These are phyloP conservation scores for Lampris incognitus DNA, from an alignment of 2,113 vertebrate genomes.

Conservation along the genomic window DNA sequence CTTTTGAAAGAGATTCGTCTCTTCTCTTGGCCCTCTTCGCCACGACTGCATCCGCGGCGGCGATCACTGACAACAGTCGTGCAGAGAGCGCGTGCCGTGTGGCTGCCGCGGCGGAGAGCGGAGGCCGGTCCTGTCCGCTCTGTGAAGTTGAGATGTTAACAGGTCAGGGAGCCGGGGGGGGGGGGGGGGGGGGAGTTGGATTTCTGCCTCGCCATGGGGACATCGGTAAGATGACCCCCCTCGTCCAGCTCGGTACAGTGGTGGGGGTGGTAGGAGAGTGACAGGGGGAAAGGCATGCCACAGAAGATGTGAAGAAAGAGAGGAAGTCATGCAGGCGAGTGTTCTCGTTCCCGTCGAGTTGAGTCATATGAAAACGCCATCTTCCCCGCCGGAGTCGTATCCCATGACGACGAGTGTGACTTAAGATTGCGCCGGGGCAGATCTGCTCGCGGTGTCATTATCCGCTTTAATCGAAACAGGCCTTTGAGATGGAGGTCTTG, in stretches of 20 bases:
- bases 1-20: not conserved
- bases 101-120: constrained; percentile 20
- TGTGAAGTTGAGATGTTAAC: constrained; percentile 66
- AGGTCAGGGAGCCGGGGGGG: constrained; percentile 67
- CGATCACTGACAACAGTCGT: not conserved
- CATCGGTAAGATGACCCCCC: constrained; percentile 76
- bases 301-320: constrained; percentile 38
- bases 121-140: constrained; percentile 63
- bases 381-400: constrained; percentile 33
- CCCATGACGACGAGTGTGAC: constrained; percentile 25
- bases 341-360: constrained; percentile 24
- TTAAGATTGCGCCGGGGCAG: not conserved
- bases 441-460: not conserved
- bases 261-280: constrained; percentile 61
- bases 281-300: constrained; percentile 64
- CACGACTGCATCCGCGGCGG: constrained; percentile 7
- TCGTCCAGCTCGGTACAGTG: constrained; percentile 73
- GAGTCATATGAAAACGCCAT: constrained; percentile 54
- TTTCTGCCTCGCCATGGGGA: constrained; percentile 71
- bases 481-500: not conserved
- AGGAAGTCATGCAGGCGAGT: constrained; percentile 63
- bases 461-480: constrained; percentile 9
- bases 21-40: not conserved
- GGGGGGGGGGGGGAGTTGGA: constrained; percentile 69
- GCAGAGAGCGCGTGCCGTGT: constrained; percentile 3